Evolutionary conservation across 1,140 invertebrate genomes (phyloP), one percentile per base, ranked within the genome.

Genomic region (Trypoxylus dichotomus): DNA sequence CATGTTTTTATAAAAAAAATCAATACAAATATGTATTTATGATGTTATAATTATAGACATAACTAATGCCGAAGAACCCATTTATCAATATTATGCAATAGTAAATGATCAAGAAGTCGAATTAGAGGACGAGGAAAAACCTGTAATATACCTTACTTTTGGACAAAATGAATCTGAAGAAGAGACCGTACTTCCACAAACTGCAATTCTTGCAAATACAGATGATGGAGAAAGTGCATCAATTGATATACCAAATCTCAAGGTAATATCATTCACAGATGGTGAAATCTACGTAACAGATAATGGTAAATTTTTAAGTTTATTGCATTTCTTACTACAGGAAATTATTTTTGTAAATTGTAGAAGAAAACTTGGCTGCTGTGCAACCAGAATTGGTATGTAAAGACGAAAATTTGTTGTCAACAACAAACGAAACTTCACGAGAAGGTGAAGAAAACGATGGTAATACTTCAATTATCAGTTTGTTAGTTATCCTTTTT

Each of bases 31-130:
- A 3, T 68, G 24, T 19, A 63, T 25, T 76, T 76, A 3, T 24
- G 37, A 13, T 15, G 58, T 27, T 47, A 2, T 25, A 75, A 42
- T 75, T 47, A 13, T 15, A 75, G 41, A 75, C 25, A 11, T 75
- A 27, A 21, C 7, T 42, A 42, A 43, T n/a, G 60, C 19, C 19
- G 77, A 78, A 73, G 76, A 78, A 74, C 29, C 80, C n/a, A 58
- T 80, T 10, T 80, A 76, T 60, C 78, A 79, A 43, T 79, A 77
- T 43, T 80, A 79, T 27, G 76, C 80, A 19, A 80, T 80, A 41
- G 63, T 80, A 15, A 78, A 75, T 37, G 74, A 79, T 47, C 32
- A 75, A 72, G 27, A 42, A 43, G 77, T 21, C 63, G 41, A 54
- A 10, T 24, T 32, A 29, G 77, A 78, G 19, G 74, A 68, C 42